Evolutionary conservation across 2,888 invertebrate genomes (phyloP), one percentile per base, ranked within the genome.

Genomic region (Odontomyia ornata): DNA sequence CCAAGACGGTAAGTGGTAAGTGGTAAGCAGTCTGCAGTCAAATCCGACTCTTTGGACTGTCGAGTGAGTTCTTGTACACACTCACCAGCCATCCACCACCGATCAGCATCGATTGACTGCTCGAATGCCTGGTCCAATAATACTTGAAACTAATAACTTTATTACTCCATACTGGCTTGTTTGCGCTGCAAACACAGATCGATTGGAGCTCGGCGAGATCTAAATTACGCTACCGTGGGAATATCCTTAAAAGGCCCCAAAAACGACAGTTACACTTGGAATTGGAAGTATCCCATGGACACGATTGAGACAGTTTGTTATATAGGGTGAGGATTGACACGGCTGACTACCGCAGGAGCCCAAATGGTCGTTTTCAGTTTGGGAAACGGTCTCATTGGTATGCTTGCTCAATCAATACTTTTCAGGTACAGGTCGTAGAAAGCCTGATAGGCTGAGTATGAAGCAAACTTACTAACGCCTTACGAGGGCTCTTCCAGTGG

Each of bases 161-260:
- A 75, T 75, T 75, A 75, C 75, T 64, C 36, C 57, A 64, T 27
- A 27, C 30, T 25, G 30, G 43, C 47, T 69, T 46, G 46, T 21
- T 25, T 69, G 15, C 23, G 25, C 1, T 69, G 46, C 25, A 47
- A 25, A 60, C 43, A 43, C 30, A 23, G 43, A 57, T 73, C 73
- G 57, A 36, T 28, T 15, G 73, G 47, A 69, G 27, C 47, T 18
- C 65, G 36, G 18, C 43, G 18, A 43, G 43, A 65, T 65, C 65
- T 30, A 36, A 65, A 23, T 56, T 52, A 36, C n/a, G 73, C 73
- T 27, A 73, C 71, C 78, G 78, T 78, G 78, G 78, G 78, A 78
- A 78, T 75, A 69, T 64, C 65, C 52, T 30, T 52, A 76, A 76
- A 76, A 56, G 76, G 67, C 56, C 75, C 72, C 71, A 75, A 78